phyloP scores from a whole-genome alignment of 2,797 vertebrate species.

The Rousettus madagascariensis region DNA sequence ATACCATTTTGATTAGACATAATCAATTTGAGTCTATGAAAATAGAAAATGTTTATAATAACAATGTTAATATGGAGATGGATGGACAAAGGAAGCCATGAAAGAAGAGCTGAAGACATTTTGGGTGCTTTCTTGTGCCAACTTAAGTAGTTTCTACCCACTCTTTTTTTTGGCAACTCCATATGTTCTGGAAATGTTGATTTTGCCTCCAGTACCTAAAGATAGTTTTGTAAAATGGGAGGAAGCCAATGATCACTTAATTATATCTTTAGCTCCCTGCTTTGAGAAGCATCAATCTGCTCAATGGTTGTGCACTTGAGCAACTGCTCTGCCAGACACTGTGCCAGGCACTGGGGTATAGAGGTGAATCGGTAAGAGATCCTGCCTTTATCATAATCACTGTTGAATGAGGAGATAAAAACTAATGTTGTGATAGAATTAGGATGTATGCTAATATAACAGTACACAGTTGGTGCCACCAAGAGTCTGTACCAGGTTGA shows the following conservation, averaged over 20 bases:
- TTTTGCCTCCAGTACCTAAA: neutral
- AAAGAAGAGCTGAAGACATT: neutral
- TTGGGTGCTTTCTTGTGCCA: neutral
- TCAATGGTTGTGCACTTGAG: neutral
- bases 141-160: neutral
- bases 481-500: neutral
- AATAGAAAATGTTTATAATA: constrained; percentile 42
- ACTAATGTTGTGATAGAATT: neutral
- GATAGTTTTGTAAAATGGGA: neutral
- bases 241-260: neutral
- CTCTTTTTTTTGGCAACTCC: neutral
- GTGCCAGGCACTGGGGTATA: neutral
- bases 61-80: neutral
- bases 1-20: neutral
- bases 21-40: neutral
- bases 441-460: neutral
- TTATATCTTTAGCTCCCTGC: neutral
- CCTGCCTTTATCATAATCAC: neutral
- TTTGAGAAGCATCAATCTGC: constrained; percentile 7
- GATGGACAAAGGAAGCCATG: neutral
- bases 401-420: neutral
- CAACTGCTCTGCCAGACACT: neutral
- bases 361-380: neutral
- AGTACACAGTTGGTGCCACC: neutral
- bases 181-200: neutral